Evolutionary conservation across 2,888 invertebrate species (phyloP), one percentile per base, ranked within the genome.

Genomic region (Ophion ellenae): DNA sequence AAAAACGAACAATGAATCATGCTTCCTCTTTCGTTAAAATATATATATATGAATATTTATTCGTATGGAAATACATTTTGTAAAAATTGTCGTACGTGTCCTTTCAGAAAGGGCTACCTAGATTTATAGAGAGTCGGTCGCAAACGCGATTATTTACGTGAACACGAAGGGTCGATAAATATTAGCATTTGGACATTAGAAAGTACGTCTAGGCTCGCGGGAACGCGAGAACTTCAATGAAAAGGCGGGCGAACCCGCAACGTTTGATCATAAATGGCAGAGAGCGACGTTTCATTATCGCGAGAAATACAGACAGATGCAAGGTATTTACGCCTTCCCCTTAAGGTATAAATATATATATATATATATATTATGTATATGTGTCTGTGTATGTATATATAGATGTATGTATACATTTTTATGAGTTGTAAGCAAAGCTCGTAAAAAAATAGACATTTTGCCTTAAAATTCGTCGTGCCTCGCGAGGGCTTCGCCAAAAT

Each of bases 401-500:
- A 78, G 67, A 83, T 78, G 61, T 75, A 80, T 71, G 59, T 69
- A 47, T 78, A 59, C 70, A 61, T 67, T 53, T 69, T 66, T 73
- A 47, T 66, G 47, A 32, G 17, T 36, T 59, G 20, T 66, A 64
- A 61, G 66, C 73, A 77, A 66, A 14, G 40, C 9, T 77, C 57
- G 10, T 77, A 53, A 36, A 64, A 32, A 83, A 86, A 75, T 57
- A 40, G 45, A 61, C 17, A 36, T 66, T 36, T 11, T 73, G 66
- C 20, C 59, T 95, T 96, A 99, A 95, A 99, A 99, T 94, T 99
- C 99, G 92, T 99, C 99, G 92, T 99, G 99, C 89, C 98, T 96
- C 1, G 97, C 96, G 20, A 99, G 95, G 7, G 99, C 99, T 93
- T 99, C 99, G 0, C 99, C 99, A 94, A 99, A 99, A 95, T 99